These are phyloP conservation scores for Cochlearius cochlearius DNA, from an alignment of 2,113 vertebrate species.

Conservation along the genomic window DNA sequence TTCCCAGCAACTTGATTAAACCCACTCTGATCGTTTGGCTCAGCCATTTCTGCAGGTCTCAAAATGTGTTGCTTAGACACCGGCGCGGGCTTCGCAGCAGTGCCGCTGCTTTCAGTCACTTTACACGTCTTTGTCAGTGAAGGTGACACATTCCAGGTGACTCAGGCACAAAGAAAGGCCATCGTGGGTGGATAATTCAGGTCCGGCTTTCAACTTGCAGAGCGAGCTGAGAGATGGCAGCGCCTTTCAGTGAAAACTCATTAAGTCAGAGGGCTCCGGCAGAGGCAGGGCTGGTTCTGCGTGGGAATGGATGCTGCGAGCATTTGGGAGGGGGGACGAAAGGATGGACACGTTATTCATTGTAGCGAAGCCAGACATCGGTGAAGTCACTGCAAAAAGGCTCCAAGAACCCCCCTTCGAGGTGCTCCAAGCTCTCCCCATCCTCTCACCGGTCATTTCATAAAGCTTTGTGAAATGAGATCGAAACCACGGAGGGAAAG, in stretches of 20 bases:
- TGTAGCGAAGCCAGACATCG: not conserved
- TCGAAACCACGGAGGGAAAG: not conserved
- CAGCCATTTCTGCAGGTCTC: not conserved
- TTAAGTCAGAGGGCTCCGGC: not conserved
- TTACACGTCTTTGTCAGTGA: not conserved
- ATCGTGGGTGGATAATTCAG: not conserved
- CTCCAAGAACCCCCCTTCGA: not conserved
- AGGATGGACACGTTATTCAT: not conserved
- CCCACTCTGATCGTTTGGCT: not conserved
- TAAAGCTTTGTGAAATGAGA: not conserved
- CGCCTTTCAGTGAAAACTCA: not conserved
- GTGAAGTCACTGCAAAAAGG: not conserved
- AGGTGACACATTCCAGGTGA: slow-evolving; percentile 40
- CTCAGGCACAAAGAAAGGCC: slow-evolving; percentile 14
- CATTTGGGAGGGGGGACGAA: not conserved
- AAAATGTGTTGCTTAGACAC: slow-evolving; percentile 3
- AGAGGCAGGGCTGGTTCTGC: not conserved
- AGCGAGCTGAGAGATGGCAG: not conserved
- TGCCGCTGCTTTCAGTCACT: not conserved
- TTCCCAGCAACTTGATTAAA: not conserved
- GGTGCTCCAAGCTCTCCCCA: not conserved
- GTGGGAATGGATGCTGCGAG: not conserved
- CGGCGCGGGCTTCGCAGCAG: not conserved
- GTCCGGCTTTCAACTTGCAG: slow-evolving; percentile 2
- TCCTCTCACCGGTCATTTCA: not conserved